These are phyloP conservation scores for Pterostichus madidus DNA, from an alignment of 2,888 invertebrate genomes.

Conservation along the genomic window DNA sequence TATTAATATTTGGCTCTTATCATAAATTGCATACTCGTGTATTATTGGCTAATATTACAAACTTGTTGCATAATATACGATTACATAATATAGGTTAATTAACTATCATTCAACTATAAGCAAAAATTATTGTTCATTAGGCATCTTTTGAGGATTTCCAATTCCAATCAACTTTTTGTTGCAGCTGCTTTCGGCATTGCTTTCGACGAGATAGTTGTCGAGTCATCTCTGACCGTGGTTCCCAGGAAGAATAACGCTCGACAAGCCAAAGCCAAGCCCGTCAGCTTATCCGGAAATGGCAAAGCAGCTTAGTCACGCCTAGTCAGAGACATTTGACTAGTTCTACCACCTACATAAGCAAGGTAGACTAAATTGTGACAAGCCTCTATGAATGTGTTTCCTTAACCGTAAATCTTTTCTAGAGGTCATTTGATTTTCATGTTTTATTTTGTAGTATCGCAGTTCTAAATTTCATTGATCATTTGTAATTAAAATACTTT, in stretches of 20 bases:
- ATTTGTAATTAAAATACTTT: too few relatives aligned
- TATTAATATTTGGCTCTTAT: too few relatives aligned
- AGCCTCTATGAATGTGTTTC: neutral
- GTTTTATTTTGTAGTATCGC: neutral
- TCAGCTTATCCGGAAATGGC: conserved; percentile 57
- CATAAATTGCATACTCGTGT: too few relatives aligned
- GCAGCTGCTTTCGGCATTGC: conserved; percentile 74
- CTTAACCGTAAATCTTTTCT: neutral
- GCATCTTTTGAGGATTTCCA: too few relatives aligned
- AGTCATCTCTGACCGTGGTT: conserved; percentile 77
- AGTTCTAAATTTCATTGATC: too few relatives aligned
- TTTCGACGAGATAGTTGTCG: conserved; percentile 79
- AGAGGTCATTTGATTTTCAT: neutral
- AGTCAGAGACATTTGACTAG: conserved; percentile 21
- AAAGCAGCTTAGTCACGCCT: conserved; percentile 44
- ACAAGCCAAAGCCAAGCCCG: conserved; percentile 70
- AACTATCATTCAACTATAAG: too few relatives aligned
- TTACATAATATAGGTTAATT: too few relatives aligned
- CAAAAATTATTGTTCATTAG: too few relatives aligned
- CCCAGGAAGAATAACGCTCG: conserved; percentile 73
- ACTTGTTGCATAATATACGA: too few relatives aligned
- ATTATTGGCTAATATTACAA: too few relatives aligned
- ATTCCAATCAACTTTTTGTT: neutral
- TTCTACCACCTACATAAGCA: conserved; percentile 1
- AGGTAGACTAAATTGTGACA: neutral